These are phyloP conservation scores for Manacus vitellinus DNA, from an alignment of 2,113 vertebrate genomes.

Conservation along the genomic window DNA sequence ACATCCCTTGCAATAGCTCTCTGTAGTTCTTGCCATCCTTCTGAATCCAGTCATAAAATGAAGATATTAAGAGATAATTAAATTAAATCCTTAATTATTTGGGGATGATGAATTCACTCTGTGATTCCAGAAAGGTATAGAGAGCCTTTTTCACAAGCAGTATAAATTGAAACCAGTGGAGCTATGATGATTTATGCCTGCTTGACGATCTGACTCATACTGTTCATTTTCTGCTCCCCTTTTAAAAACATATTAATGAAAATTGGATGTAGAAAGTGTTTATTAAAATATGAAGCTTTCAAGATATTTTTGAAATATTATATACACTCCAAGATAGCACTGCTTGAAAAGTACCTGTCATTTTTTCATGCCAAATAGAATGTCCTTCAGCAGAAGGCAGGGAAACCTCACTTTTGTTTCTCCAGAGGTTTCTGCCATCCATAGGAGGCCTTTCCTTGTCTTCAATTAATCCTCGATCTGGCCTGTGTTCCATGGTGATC, in stretches of 20 bases:
- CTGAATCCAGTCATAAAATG: conserved; percentile 13
- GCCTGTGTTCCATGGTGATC: not conserved
- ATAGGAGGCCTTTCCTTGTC: not conserved
- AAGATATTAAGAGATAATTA: conserved; percentile 41
- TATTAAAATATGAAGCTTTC: conserved; percentile 54
- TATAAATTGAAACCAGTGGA: conserved; percentile 50
- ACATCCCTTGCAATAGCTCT: conserved; percentile 6
- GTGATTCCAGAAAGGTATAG: conserved; percentile 54
- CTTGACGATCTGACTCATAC: conserved; percentile 19
- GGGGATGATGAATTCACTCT: conserved; percentile 38
- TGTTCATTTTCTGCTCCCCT: conserved; percentile 61
- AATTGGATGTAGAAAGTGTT: conserved; percentile 14
- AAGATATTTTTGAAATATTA: conserved; percentile 17
- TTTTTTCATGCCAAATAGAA: not conserved
- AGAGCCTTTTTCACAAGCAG: conserved; percentile 11
- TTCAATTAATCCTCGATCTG: not conserved
- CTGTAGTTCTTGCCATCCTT: conserved; percentile 31
- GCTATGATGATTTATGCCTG: conserved; percentile 38
- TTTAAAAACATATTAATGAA: conserved; percentile 56
- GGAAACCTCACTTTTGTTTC: not conserved
- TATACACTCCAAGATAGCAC: not conserved
- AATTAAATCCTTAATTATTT: conserved; percentile 68
- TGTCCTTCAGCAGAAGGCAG: not conserved
- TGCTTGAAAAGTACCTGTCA: not conserved
- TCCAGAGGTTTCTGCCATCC: not conserved